Evolutionary conservation across 2,888 invertebrate species (phyloP).

Genomic region (Spicauda simplicius): DNA sequence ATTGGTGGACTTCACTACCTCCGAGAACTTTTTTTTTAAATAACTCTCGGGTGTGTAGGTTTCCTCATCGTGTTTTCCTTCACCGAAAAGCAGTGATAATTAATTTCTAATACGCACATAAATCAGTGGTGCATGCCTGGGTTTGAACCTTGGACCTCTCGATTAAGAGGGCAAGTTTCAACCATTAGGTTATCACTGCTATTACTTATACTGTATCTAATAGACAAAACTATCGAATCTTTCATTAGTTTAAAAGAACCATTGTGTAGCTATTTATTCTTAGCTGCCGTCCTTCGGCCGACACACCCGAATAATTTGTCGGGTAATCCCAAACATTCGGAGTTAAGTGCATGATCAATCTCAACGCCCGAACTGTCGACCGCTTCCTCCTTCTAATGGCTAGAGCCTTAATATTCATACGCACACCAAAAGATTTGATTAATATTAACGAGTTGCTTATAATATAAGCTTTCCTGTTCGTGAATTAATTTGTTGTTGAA

Average conservation of each 20-base stretch:
- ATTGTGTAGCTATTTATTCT: conserved; percentile 7
- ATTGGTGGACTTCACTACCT: too few species aligned
- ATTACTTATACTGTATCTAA: too few species aligned
- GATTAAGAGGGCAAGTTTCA: too few species aligned
- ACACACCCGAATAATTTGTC: conserved; percentile 38
- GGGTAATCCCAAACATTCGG: conserved; percentile 36
- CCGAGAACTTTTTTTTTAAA: too few species aligned
- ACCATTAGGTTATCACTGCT: too few species aligned
- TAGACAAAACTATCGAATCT: background rate
- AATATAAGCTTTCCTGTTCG: background rate
- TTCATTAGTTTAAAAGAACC: background rate
- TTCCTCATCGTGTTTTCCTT: too few species aligned
- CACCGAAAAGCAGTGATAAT: too few species aligned
- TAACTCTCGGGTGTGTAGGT: too few species aligned
- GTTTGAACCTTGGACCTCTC: too few species aligned
- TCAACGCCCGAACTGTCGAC: conserved; percentile 25
- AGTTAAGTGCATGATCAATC: conserved; percentile 39
- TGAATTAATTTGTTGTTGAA: background rate
- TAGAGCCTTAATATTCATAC: conserved; percentile 32
- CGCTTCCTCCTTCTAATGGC: conserved; percentile 28
- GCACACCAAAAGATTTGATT: conserved; percentile 32
- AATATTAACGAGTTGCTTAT: conserved; percentile 30
- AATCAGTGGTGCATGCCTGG: too few species aligned
- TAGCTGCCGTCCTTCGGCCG: conserved; percentile 11
- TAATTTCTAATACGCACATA: too few species aligned